phyloP scores from a whole-genome alignment of 2,113 vertebrate genomes.

The Amia ocellicauda region DNA sequence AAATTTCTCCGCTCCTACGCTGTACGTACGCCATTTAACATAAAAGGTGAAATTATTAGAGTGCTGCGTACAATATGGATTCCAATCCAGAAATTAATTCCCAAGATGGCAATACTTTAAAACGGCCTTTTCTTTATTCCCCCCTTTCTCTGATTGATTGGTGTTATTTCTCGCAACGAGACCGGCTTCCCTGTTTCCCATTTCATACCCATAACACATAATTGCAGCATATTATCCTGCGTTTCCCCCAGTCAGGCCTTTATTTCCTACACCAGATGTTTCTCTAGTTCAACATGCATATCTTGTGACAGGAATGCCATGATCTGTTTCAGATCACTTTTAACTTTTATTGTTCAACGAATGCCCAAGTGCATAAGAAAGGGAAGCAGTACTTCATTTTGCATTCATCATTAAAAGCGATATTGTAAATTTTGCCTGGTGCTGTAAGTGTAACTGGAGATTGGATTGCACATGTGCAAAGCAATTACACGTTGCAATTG shows the following conservation, averaged over 20 bases:
- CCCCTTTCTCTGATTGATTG: conserved; percentile 7
- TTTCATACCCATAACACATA: background rate
- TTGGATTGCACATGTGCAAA: background rate
- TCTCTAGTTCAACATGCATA: background rate
- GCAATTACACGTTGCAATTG: background rate
- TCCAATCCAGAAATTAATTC: background rate
- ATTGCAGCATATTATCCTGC: background rate
- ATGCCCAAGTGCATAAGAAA: conserved; percentile 3
- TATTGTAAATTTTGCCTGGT: conserved; percentile 8
- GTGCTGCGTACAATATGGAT: background rate
- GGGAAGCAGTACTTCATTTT: background rate
- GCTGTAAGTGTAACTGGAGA: background rate
- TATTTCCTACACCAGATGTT: conserved; percentile 14
- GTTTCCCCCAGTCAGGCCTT: background rate
- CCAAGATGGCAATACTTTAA: conserved; percentile 6
- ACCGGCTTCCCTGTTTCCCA: background rate
- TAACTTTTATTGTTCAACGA: conserved; percentile 9
- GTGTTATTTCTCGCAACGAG: conserved; percentile 8
- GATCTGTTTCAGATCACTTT: background rate
- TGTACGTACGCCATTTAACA: background rate
- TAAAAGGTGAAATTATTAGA: conserved; percentile 16
- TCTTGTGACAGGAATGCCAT: background rate
- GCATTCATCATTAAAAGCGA: conserved; percentile 12
- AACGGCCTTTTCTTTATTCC: background rate
- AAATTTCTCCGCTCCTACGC: too few relatives aligned